Evolutionary conservation across 2,113 vertebrate species (phyloP).

Genomic region (pig (Sus scrofa)): DNA sequence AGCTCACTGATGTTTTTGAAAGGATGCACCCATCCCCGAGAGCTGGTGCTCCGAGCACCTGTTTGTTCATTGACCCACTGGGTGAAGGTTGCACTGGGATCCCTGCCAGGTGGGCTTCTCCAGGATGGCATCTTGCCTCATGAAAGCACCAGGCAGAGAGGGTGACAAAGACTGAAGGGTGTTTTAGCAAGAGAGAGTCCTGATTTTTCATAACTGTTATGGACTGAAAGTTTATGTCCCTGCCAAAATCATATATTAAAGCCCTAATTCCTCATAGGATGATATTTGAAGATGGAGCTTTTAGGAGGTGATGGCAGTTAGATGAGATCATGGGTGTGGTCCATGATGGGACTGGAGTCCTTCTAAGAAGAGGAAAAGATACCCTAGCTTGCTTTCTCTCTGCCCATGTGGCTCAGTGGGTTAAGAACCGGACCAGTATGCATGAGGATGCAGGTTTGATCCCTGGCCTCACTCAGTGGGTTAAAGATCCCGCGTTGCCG

Average conservation of each 20-base stretch:
- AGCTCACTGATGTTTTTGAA: not conserved
- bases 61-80: accelerated
- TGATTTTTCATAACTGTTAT: not conserved
- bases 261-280: not conserved
- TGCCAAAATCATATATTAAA: not conserved
- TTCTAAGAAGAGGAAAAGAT: not conserved
- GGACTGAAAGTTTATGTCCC: not conserved
- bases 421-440: no score
- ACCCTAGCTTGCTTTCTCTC: not conserved
- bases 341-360: not conserved
- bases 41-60: accelerated
- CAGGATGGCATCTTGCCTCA: not conserved
- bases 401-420: no score
- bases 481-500: no score
- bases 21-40: not conserved
- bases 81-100: not conserved
- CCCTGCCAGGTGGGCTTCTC: no score
- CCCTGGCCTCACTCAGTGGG: no score
- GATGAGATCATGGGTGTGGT: not conserved
- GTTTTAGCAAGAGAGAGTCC: not conserved
- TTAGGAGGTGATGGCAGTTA: not conserved
- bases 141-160: accelerated
- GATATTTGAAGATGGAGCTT: not conserved
- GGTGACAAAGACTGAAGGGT: no score
- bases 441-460: no score